These are phyloP conservation scores for Parazoanthus swiftii DNA, from an alignment of 92 coral and sea anemone species.

Conservation along the genomic window DNA sequence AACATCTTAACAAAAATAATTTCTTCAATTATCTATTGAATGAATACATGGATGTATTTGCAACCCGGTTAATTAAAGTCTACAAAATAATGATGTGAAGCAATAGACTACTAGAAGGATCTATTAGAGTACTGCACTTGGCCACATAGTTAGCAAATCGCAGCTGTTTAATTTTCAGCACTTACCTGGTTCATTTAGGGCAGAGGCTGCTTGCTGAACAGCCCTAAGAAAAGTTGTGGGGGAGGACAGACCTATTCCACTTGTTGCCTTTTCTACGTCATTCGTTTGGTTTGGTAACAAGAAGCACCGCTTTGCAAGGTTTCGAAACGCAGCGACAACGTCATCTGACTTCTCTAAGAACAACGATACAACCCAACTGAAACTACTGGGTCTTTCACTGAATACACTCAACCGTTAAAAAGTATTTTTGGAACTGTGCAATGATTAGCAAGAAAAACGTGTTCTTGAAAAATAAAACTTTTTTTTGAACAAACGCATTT, in stretches of 20 bases:
- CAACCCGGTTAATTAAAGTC: too few species aligned
- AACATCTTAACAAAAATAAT: too few species aligned
- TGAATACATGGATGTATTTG: too few species aligned
- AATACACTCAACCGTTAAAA: not conserved
- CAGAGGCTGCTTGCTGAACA: slow-evolving; percentile 57
- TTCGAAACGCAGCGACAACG: slow-evolving; percentile 46
- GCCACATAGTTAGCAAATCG: not conserved
- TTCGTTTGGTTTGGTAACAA: not conserved
- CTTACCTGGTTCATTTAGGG: slow-evolving; percentile 62
- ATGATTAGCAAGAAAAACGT: too few species aligned
- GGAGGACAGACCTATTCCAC: slow-evolving; percentile 56
- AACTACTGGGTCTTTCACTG: too few species aligned
- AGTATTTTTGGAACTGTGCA: not conserved
- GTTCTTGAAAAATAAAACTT: too few species aligned
- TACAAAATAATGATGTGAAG: not conserved
- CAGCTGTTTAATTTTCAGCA: not conserved
- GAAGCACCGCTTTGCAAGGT: slow-evolving; percentile 51
- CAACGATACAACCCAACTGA: too few species aligned
- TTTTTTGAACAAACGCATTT: too few species aligned
- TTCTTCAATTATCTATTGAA: too few species aligned
- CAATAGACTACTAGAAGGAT: not conserved
- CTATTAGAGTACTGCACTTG: not conserved
- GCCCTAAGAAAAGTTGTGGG: slow-evolving; percentile 65
- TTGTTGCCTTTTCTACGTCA: not conserved
- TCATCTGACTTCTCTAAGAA: slow-evolving; percentile 46